A percentile compares a stretch with the other conserved stretches of the same genome.
phyloP scores from a whole-genome alignment of 2,113 vertebrate genomes.

The Procavia capensis region DNA sequence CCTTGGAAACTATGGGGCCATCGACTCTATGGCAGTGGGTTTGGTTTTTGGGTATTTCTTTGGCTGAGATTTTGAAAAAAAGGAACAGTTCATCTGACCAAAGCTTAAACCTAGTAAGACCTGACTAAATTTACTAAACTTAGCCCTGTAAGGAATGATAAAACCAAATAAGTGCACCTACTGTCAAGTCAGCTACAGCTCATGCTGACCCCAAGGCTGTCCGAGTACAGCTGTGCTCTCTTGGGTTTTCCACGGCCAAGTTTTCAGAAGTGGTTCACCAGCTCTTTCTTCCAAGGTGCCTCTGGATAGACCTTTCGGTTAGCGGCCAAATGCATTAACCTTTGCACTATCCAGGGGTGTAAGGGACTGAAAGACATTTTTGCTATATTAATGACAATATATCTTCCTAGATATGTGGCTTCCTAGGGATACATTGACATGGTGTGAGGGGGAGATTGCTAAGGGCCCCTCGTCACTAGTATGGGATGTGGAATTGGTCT shows the following conservation, averaged over 20 bases:
- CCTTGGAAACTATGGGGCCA: too few species aligned
- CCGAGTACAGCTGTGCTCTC: neutral
- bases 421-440: neutral
- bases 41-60: too few species aligned
- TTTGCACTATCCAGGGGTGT: neutral
- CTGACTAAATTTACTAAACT: neutral
- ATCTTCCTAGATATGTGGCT: neutral
- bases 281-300: neutral
- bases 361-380: neutral
- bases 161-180: neutral
- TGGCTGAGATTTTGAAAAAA: constrained; percentile 47
- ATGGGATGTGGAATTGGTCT: neutral
- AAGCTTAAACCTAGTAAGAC: neutral
- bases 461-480: neutral
- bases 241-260: neutral
- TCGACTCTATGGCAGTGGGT: too few species aligned
- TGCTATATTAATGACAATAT: neutral
- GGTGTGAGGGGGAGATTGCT: neutral
- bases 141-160: neutral
- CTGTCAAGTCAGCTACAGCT: neutral
- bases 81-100: neutral
- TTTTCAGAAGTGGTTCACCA: neutral
- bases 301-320: neutral
- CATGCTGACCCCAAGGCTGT: neutral
- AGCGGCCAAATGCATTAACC: neutral